Percentiles rank a stretch among this genome's conserved stretches.
Evolutionary conservation across 1,140 invertebrate genomes (phyloP).

Genomic region (Lethrus apterus): DNA sequence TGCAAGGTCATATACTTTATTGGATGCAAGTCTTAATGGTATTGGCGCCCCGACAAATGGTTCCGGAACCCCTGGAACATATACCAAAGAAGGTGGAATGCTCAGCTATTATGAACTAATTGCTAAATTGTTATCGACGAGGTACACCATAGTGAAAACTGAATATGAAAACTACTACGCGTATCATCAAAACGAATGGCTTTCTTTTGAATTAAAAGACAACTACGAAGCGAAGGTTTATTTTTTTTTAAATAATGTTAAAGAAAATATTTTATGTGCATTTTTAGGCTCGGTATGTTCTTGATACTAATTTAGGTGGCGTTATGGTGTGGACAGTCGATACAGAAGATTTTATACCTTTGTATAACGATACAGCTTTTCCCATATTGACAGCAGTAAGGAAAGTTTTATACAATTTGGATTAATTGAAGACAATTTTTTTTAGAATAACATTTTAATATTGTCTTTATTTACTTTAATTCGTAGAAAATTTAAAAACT

Average conservation of each 20-base stretch:
- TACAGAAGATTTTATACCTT: slow-evolving; percentile 10
- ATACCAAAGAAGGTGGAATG: slow-evolving; percentile 57
- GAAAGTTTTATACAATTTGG: slow-evolving; percentile 3
- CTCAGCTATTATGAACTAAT: slow-evolving; percentile 56
- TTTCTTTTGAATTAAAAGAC: slow-evolving; percentile 5
- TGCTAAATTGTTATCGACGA: background rate
- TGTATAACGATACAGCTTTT: background rate
- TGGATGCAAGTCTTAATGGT: slow-evolving; percentile 38
- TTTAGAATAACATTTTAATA: too few relatives aligned
- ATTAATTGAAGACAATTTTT: too few relatives aligned
- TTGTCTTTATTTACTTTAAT: too few relatives aligned
- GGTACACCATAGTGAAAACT: slow-evolving; percentile 2
- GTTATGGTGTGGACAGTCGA: slow-evolving; percentile 17
- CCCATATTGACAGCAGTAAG: background rate
- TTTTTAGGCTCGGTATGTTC: slow-evolving; percentile 12
- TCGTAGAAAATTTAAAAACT: too few relatives aligned
- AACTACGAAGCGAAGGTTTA: slow-evolving; percentile 3
- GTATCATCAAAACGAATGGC: slow-evolving; percentile 7
- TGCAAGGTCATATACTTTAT: slow-evolving; percentile 52
- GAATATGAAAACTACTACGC: slow-evolving; percentile 5
- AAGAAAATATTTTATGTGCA: background rate
- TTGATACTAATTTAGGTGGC: slow-evolving; percentile 9
- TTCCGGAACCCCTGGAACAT: slow-evolving; percentile 51
- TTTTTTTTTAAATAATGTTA: background rate
- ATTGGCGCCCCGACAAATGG: slow-evolving; percentile 39